Evolutionary conservation across 1,140 invertebrate genomes (phyloP).

Genomic region (Zaprionus vittiger): DNA sequence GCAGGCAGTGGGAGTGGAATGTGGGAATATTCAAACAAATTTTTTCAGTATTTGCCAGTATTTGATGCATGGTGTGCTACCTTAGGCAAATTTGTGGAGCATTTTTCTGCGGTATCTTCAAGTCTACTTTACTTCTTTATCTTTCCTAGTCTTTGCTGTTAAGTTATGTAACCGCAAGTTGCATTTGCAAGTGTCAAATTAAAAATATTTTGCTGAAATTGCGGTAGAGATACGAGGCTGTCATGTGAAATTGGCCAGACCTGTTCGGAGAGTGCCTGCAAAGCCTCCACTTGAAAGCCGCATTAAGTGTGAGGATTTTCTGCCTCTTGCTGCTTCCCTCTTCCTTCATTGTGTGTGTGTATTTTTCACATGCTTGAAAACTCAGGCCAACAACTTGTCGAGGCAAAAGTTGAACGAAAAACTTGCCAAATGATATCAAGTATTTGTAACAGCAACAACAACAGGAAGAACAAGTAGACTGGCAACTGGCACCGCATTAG

Average conservation of each 20-base stretch:
- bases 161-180: slow-evolving; percentile 29
- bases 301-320: slow-evolving; percentile 4
- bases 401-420: slow-evolving; percentile 48
- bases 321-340: background rate
- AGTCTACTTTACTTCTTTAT: background rate
- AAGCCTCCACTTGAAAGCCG: slow-evolving; percentile 14
- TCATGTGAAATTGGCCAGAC: slow-evolving; percentile 31
- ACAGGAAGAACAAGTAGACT: slow-evolving; percentile 45
- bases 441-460: slow-evolving; percentile 41
- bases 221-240: slow-evolving; percentile 18
- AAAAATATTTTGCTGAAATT: slow-evolving; percentile 34
- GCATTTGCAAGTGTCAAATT: slow-evolving; percentile 29
- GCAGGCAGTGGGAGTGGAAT: slow-evolving; percentile 13
- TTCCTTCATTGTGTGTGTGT: background rate
- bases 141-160: slow-evolving; percentile 4
- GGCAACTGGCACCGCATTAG: slow-evolving; percentile 44
- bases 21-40: background rate
- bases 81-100: too few relatives aligned
- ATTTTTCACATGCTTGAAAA: slow-evolving; percentile 36
- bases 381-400: slow-evolving; percentile 41
- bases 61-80: too few relatives aligned
- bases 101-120: background rate
- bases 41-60: background rate
- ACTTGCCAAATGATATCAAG: slow-evolving; percentile 65
- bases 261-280: background rate